These are phyloP conservation scores for Scylla paramamosain DNA, from an alignment of 1,140 invertebrate species.

Conservation along the genomic window DNA sequence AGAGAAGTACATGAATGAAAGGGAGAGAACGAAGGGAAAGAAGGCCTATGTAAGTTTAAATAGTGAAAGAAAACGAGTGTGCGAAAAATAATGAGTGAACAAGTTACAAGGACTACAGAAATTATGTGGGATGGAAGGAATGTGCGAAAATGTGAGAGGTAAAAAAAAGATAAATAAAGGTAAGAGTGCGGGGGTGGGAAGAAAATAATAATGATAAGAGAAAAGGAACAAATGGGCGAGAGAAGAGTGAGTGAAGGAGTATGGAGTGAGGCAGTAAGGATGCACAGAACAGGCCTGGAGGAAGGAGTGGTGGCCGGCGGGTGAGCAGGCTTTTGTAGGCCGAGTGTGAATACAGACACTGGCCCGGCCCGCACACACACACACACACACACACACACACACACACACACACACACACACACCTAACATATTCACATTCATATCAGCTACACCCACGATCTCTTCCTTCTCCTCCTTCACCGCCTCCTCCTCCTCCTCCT, in stretches of 20 bases:
- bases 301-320: constrained; percentile 47
- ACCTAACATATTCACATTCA: neutral
- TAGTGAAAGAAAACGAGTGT: neutral
- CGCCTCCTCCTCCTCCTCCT: neutral
- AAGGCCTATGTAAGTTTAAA: neutral
- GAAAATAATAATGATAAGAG: neutral
- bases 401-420: constrained; percentile 58
- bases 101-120: neutral
- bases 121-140: too few species aligned
- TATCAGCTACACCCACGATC: neutral
- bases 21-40: neutral
- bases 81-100: too few species aligned
- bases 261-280: neutral
- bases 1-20: neutral
- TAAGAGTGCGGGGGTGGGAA: neutral
- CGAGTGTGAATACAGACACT: constrained; percentile 65
- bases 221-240: neutral
- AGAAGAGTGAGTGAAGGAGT: neutral
- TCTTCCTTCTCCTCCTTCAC: neutral
- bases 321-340: constrained; percentile 33
- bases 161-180: neutral
- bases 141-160: neutral
- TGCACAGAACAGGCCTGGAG: neutral
- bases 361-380: neutral
- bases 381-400: constrained; percentile 44